Evolutionary conservation across 1,140 invertebrate species (phyloP).

Genomic region (Papilio polyxenes): DNA sequence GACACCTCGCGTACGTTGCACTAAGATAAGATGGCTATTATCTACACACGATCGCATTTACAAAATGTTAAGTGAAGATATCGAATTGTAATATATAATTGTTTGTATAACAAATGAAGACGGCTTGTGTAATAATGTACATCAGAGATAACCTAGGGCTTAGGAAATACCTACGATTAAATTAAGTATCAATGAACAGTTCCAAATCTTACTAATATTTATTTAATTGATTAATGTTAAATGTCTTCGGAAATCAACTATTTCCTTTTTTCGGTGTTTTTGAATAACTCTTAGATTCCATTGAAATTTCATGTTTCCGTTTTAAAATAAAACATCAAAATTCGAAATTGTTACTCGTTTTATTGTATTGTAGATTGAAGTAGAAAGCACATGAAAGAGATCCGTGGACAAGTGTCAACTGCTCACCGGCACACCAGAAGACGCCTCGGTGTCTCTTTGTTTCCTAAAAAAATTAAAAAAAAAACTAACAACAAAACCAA

Average conservation of each 20-base stretch:
- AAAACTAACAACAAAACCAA: background rate
- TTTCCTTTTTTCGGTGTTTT: no score
- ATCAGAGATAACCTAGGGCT: background rate
- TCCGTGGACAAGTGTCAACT: background rate
- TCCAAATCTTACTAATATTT: no score
- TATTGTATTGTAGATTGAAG: background rate
- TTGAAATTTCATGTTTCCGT: background rate
- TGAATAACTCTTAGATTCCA: background rate
- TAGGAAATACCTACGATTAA: no score
- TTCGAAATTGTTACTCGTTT: background rate
- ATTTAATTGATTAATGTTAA: no score
- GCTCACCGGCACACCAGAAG: background rate
- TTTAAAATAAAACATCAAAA: background rate
- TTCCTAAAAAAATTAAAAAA: background rate
- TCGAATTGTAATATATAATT: background rate
- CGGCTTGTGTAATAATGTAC: background rate
- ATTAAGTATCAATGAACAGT: no score
- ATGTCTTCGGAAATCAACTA: no score
- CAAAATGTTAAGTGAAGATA: background rate
- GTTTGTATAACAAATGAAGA: background rate
- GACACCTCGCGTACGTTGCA: constrained; percentile 16
- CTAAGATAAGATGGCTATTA: background rate
- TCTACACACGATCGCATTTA: background rate
- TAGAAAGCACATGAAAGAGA: background rate
- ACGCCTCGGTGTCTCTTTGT: constrained; percentile 7